phyloP scores from a whole-genome alignment of 2,888 invertebrate species.

The Drosophila nr. fundita region DNA sequence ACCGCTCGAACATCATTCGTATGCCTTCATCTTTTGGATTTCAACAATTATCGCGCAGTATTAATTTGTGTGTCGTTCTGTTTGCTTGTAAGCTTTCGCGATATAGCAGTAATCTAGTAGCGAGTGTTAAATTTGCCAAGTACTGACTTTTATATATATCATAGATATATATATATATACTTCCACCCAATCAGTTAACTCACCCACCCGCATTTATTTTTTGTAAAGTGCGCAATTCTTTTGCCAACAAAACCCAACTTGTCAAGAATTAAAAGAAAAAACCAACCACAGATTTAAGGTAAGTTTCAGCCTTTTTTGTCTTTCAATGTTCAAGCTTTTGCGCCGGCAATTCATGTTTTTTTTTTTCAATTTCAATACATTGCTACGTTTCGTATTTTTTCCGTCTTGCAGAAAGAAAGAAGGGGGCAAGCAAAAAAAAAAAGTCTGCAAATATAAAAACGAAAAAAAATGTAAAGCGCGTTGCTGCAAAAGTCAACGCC shows the following conservation, averaged over 20 bases:
- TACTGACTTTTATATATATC: constrained; percentile 37
- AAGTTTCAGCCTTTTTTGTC: constrained; percentile 26
- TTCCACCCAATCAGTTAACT: constrained; percentile 37
- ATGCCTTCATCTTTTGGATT: constrained; percentile 54
- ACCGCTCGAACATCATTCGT: constrained; percentile 24
- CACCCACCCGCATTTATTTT: constrained; percentile 57
- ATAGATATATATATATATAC: constrained; percentile 34
- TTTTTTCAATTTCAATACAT: constrained; percentile 23
- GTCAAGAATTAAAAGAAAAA: constrained; percentile 16
- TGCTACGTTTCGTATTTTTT: constrained; percentile 43
- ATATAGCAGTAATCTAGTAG: constrained; percentile 42
- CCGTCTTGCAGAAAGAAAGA: constrained; percentile 26
- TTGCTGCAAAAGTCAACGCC: constrained; percentile 47
- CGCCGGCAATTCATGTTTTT: constrained; percentile 15
- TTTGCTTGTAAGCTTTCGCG: constrained; percentile 59
- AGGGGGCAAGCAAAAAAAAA: constrained; percentile 9
- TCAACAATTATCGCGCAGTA: constrained; percentile 59
- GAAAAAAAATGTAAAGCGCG: constrained; percentile 32
- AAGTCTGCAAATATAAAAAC: constrained; percentile 36
- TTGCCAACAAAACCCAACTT: constrained; percentile 37
- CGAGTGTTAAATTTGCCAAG: constrained; percentile 49
- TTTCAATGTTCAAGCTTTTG: constrained; percentile 22
- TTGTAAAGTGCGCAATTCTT: constrained; percentile 56
- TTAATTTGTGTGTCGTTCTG: constrained; percentile 66
- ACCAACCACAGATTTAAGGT: constrained; percentile 44